These are phyloP conservation scores for Antennarius striatus DNA, from an alignment of 2,113 vertebrate genomes.

Conservation along the genomic window DNA sequence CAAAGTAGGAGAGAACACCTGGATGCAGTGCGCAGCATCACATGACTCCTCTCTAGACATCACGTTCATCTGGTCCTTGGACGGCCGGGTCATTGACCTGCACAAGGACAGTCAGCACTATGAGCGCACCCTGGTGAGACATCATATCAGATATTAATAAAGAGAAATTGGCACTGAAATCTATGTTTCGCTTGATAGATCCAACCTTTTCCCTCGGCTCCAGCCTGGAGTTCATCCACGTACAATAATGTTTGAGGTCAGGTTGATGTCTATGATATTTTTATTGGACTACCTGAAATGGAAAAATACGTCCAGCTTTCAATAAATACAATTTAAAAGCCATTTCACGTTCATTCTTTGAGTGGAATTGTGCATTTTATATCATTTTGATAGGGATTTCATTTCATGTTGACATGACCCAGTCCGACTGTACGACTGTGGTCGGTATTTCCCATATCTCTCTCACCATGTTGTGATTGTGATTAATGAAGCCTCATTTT, in stretches of 20 bases:
- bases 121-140: slow-evolving; percentile 86
- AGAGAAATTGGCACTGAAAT: neutral
- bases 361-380: slow-evolving; percentile 32
- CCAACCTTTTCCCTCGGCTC: neutral
- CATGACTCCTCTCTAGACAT: slow-evolving; percentile 89
- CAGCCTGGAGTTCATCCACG: neutral
- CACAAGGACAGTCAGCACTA: slow-evolving; percentile 87
- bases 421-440: slow-evolving; percentile 43
- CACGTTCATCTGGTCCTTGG: slow-evolving; percentile 94
- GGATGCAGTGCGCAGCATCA: slow-evolving; percentile 91
- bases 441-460: slow-evolving; percentile 56
- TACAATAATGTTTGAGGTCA: slow-evolving; percentile 36
- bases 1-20: slow-evolving; percentile 87
- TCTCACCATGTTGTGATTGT: slow-evolving; percentile 49
- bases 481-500: slow-evolving; percentile 50
- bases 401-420: slow-evolving; percentile 47
- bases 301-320: slow-evolving; percentile 35
- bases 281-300: slow-evolving; percentile 39
- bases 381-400: slow-evolving; percentile 54
- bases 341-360: slow-evolving; percentile 31
- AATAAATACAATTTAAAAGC: slow-evolving; percentile 35
- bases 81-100: slow-evolving; percentile 88
- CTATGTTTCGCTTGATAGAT: neutral
- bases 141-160: neutral
- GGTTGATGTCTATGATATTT: slow-evolving; percentile 34